Base-by-base conservation (phyloP, 1,140 invertebrate genomes). In the Zaprionus capensis region DNA sequence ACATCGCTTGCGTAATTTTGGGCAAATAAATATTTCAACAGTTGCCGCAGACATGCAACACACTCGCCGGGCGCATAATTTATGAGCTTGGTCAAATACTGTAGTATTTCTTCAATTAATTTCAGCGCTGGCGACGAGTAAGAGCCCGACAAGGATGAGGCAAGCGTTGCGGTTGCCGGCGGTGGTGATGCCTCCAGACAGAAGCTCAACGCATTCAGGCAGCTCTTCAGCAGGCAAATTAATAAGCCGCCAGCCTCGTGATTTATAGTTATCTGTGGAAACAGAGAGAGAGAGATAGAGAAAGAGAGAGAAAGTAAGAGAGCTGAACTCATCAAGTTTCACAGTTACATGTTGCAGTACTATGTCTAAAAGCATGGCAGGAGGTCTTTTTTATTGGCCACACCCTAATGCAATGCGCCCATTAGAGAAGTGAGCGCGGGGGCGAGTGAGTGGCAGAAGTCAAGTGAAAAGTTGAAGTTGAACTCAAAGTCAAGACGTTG, bases 1-100 rank as follows among this genome's bases (percentile, higher is more conserved):
- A 81, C 77, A 72, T 82, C 73, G 61, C 94, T 94, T 36, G 94
- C 94, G 67, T 97, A 93, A 93, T 97, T 97, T 26, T 95, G 95
- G 34, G 95, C 95, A 94, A 97, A 97, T 61, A 97, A 93, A 86
- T 96, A 96, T 92, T 97, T 97, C 49, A 98, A 92, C 56, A 98
- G 87, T 94, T 97, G 96, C 78, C 96, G 95, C 22, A 97, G 96
- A 93, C 96, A 97, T 71, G 94, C 94, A 17, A 98, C 94, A 17
- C 96, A 95, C 22, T 94, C 93, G 9, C 94, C 95, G 12, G 96
- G 95, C 65, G 96, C 95, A 66, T 97, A 92, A 59, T 93, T 90
- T 65, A 98, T 95, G 6, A 96, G 95, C 36, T 94, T 94, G 76
- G 95, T 95, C 17, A 98, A 93, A 93, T 97, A 97, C 63, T 93